These are phyloP conservation scores for Pachydiplax longipennis DNA, from an alignment of 2,888 invertebrate species.

Conservation along the genomic window DNA sequence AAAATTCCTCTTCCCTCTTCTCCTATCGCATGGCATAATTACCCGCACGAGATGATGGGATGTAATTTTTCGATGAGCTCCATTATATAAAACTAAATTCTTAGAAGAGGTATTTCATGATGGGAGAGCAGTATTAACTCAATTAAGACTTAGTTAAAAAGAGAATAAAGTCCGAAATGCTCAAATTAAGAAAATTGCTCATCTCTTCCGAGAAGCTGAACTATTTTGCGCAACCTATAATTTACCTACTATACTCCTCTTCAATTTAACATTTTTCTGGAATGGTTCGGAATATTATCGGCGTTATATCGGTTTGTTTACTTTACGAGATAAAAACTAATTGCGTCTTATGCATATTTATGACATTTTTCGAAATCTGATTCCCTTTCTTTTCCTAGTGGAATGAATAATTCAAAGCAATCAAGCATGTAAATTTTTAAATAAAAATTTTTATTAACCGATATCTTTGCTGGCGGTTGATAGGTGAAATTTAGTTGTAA, in stretches of 20 bases:
- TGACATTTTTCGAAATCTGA: too few species aligned
- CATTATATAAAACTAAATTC: constrained; percentile 7
- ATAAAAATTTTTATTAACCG: too few species aligned
- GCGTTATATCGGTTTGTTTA: too few species aligned
- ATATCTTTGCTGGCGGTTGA: too few species aligned
- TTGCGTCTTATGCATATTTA: too few species aligned
- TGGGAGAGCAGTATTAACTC: not conserved
- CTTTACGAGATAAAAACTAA: too few species aligned
- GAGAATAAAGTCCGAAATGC: not conserved
- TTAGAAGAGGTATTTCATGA: not conserved
- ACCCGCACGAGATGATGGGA: constrained; percentile 11
- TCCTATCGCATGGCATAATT: constrained; percentile 8
- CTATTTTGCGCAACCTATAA: not conserved
- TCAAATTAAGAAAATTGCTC: not conserved
- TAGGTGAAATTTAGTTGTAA: too few species aligned
- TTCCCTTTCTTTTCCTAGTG: too few species aligned
- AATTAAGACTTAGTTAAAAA: not conserved
- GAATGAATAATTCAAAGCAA: too few species aligned
- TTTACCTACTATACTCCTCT: not conserved
- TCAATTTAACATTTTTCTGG: not conserved
- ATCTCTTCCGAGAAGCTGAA: not conserved
- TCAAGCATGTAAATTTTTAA: too few species aligned
- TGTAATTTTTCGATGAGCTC: constrained; percentile 6
- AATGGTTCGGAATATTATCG: not conserved
- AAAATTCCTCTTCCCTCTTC: not conserved